Evolutionary conservation across 2,113 vertebrate genomes (phyloP), one percentile per base, ranked within the genome.

Genomic region (Tetrao urogallus): DNA sequence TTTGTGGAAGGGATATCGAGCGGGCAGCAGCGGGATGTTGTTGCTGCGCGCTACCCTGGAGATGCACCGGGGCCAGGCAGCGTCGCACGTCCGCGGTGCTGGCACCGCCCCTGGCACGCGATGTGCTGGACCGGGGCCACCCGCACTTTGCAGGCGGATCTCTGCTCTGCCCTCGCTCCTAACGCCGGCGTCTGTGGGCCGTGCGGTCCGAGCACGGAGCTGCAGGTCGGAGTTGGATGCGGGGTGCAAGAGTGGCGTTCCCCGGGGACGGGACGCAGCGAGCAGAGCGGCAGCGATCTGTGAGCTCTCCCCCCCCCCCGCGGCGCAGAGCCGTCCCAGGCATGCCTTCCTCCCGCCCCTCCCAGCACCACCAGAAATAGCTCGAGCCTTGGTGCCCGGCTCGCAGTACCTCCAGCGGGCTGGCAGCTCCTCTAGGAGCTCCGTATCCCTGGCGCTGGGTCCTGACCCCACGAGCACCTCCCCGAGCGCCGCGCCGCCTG

Each of bases 201-300:
- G 42, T n/a, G 65, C 42, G 0, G 42, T 9, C 42, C 8, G 40
- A 63, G 70, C 10, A 3, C 0, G 0, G 8, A 28, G n/a, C 57
- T 34, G n/a, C 28, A 11, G n/a, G n/a, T 60, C 20, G 8, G 57
- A 60, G 57, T n/a, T 11, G 57, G 20, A 18, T 32, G 4, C 0
- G n/a, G 72, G 22, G 20, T 3, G 16, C 27, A 18, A 50, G 16
- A 21, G 19, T 19, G 8, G 36, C 4, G 7, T 0, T 27, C n/a
- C 21, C 36, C 21, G 25, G 47, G 21, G 24, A 32, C 0, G 5
- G 16, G 6, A 21, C 8, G 32, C 63, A 30, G 6, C 32, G 67
- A 48, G 16, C 6, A 40, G 50, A 69, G 42, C 21, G 40, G 47
- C 25, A 36, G 80, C 13, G 21, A 67, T 27, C 70, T 64, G 5